A percentile compares a stretch with the other conserved stretches of the same genome.
Evolutionary conservation across 2,888 invertebrate species (phyloP).

Genomic region (Smittia sp.): DNA sequence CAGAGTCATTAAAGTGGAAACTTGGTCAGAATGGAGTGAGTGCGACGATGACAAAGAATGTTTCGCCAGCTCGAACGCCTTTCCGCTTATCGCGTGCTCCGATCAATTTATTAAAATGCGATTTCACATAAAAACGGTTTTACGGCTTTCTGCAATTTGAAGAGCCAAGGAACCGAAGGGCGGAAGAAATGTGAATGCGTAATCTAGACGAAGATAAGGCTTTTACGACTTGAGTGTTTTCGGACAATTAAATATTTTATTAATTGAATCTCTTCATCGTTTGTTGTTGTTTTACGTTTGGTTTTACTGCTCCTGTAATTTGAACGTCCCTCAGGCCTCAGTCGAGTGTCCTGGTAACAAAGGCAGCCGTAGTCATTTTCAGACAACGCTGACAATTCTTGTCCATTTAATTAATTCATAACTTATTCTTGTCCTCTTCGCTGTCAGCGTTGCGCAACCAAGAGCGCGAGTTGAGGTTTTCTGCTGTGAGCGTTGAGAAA

Average conservation of each 20-base stretch:
- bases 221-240: constrained; percentile 29
- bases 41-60: neutral
- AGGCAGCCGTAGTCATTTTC: too few relatives aligned
- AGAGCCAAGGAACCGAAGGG: neutral
- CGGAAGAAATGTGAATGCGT: constrained; percentile 9
- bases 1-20: neutral
- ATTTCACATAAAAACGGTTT: constrained; percentile 15
- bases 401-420: too few relatives aligned
- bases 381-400: too few relatives aligned
- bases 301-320: too few relatives aligned
- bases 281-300: neutral
- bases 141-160: neutral
- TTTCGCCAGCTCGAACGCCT: neutral
- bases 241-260: constrained; percentile 35
- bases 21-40: too few relatives aligned
- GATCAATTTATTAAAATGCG: constrained; percentile 25
- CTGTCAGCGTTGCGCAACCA: too few relatives aligned
- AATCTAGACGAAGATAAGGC: neutral
- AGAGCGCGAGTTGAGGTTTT: neutral
- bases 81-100: constrained; percentile 28
- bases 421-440: too few relatives aligned
- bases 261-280: constrained; percentile 16
- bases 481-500: neutral
- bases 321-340: too few relatives aligned
- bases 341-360: too few relatives aligned